A percentile compares a stretch with the other conserved stretches of the same genome.
These are phyloP conservation scores for Agrotis segetum DNA, from an alignment of 2,888 invertebrate species.

Conservation along the genomic window DNA sequence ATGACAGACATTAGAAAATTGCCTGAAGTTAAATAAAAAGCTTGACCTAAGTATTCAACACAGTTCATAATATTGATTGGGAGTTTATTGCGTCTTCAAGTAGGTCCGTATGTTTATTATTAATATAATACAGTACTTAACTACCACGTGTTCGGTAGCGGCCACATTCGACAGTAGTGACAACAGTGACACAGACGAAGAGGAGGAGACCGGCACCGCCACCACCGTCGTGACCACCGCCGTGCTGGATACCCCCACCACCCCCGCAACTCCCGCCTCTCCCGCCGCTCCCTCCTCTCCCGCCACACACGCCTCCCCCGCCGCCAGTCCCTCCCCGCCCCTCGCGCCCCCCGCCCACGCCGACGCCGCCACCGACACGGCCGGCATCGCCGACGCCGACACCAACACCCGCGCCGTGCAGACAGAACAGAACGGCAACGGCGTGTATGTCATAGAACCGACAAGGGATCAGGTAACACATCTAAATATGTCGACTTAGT, in stretches of 20 bases:
- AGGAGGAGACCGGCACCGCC: constrained; percentile 35
- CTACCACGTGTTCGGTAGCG: constrained; percentile 63
- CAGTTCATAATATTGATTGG: too few species aligned
- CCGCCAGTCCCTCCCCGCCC: too few species aligned
- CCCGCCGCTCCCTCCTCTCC: not conserved
- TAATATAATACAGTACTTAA: not conserved
- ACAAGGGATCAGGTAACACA: constrained; percentile 27
- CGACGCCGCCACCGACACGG: constrained; percentile 5
- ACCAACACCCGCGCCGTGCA: constrained; percentile 23
- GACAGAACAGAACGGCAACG: constrained; percentile 13
- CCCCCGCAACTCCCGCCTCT: not conserved
- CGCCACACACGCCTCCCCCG: not conserved
- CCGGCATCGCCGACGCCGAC: not conserved
- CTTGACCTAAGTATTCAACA: too few species aligned
- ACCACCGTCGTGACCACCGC: constrained; percentile 34
- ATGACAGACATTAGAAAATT: not conserved
- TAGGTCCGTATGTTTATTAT: not conserved
- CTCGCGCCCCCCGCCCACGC: not conserved
- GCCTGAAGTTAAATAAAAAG: not conserved
- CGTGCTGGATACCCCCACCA: not conserved
- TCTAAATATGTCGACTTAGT: too few species aligned
- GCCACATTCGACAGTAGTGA: constrained; percentile 87
- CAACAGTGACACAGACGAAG: constrained; percentile 82
- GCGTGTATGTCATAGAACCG: constrained; percentile 27
- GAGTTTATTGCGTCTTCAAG: not conserved